phyloP scores from a whole-genome alignment of 2,113 vertebrate genomes.

The Gavialis gangeticus region DNA sequence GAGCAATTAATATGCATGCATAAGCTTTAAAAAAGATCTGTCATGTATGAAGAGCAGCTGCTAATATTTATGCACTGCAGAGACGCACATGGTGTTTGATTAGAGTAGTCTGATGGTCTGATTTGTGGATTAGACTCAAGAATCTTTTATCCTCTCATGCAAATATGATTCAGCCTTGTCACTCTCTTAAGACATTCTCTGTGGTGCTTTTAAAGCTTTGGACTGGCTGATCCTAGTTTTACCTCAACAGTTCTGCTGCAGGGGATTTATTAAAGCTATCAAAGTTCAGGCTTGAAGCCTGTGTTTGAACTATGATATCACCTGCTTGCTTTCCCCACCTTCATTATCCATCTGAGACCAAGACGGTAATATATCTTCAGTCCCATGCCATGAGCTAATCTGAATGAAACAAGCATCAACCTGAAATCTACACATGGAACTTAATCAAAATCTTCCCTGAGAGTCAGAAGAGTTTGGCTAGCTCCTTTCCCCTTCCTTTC shows the following conservation, averaged over 20 bases:
- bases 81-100: slow-evolving; percentile 1
- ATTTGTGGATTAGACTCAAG: slow-evolving; percentile 17
- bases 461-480: slow-evolving; percentile 2
- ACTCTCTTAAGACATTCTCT: background rate
- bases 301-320: slow-evolving; percentile 7
- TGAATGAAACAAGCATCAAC: slow-evolving; percentile 1
- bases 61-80: background rate
- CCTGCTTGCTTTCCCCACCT: background rate
- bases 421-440: slow-evolving; percentile 10
- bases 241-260: slow-evolving; percentile 35
- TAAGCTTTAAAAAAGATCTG: slow-evolving; percentile 19
- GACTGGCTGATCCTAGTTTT: slow-evolving; percentile 15
- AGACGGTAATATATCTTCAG: background rate
- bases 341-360: background rate
- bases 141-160: slow-evolving; percentile 49
- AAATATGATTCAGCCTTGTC: slow-evolving; percentile 21
- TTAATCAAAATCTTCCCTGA: background rate
- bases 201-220: slow-evolving; percentile 27
- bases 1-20: background rate
- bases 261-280: slow-evolving; percentile 47
- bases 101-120: background rate
- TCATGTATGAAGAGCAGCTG: slow-evolving; percentile 16
- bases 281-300: background rate
- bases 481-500: background rate
- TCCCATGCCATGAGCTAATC: background rate